Base-by-base conservation (phyloP, 1,140 invertebrate species). In the Drosophila parabipectinata region DNA sequence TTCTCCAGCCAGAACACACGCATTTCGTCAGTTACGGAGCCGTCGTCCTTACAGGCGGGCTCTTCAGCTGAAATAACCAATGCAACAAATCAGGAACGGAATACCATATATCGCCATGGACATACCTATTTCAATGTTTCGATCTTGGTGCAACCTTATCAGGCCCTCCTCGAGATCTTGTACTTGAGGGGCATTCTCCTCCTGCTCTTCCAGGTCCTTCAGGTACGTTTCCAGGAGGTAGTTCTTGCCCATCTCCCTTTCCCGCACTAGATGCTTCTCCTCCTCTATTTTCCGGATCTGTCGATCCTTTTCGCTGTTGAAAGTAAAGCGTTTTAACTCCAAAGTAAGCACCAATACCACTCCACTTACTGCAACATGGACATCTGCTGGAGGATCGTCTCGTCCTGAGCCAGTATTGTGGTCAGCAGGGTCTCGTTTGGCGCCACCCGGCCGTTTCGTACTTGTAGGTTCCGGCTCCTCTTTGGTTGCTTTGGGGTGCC, bases 191-290 rank as follows among this genome's bases (percentile, higher is more conserved):
- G 9, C 77, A 28, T 79, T 91, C 45, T 92, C 92, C n/a, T 69
- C 90, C 4, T 90, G 92, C 48, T 93, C 93, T 14, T 94, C 93
- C 47, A 93, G 90, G 9, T 93, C 92, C 47, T 94, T 93, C 1
- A 97, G 92, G 82, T 97, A 97, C 0, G 96, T 95, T 87, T 97
- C 95, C 2, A 97, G 93, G 14, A 97, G 93, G 90, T 97, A 97
- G 91, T 97, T 96, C 39, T 95, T 95, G 9, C 96, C 96, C 72
- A 96, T 94, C 79, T 96, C 94, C 66, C 95, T 94, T 90, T 96
- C 94, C 45, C 96, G 92, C 1, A 93, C 92, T 26, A 92, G 91
- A 90, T 97, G 96, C 47, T 95, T 95, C 72, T 96, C 94, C 60
- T 96, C 94, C 93, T 97, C 96, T 72, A 96, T 93, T 58, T 94